Evolutionary conservation across 1,140 invertebrate species (phyloP).

Genomic region (Antheraea pernyi): DNA sequence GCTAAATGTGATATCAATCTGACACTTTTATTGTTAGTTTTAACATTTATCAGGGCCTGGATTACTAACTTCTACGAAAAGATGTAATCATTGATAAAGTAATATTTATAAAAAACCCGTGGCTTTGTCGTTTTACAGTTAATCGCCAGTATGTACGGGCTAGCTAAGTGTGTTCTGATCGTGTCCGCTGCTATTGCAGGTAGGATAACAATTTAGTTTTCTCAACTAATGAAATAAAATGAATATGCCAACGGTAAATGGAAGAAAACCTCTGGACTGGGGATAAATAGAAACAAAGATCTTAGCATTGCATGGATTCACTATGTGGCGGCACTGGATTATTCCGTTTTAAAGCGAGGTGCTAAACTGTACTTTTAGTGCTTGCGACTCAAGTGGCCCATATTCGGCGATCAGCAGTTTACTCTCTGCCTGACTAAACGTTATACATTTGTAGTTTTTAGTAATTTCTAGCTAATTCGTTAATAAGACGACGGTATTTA

Average conservation of each 20-base stretch:
- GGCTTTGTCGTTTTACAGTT: slow-evolving; percentile 9
- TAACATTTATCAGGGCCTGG: neutral
- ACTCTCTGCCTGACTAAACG: no score
- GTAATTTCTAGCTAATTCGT: no score
- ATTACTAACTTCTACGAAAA: slow-evolving; percentile 18
- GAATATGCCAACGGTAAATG: neutral
- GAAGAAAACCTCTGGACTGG: neutral
- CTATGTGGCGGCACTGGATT: no score
- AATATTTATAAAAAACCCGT: slow-evolving; percentile 20
- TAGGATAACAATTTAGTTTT: slow-evolving; percentile 21
- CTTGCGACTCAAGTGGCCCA: no score
- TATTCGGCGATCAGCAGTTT: no score
- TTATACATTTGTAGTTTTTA: no score
- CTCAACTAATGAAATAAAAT: neutral
- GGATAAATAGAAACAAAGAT: no score
- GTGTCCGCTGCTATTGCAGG: slow-evolving; percentile 42
- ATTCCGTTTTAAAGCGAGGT: no score
- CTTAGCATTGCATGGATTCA: no score
- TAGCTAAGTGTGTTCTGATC: slow-evolving; percentile 37
- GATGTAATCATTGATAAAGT: slow-evolving; percentile 27
- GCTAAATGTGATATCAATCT: slow-evolving; percentile 8
- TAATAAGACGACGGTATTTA: no score
- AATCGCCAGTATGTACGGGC: slow-evolving; percentile 21
- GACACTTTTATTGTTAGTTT: slow-evolving; percentile 15
- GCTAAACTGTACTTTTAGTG: no score